phyloP scores from a whole-genome alignment of 2,113 vertebrate species.

The Siniperca chuatsi region DNA sequence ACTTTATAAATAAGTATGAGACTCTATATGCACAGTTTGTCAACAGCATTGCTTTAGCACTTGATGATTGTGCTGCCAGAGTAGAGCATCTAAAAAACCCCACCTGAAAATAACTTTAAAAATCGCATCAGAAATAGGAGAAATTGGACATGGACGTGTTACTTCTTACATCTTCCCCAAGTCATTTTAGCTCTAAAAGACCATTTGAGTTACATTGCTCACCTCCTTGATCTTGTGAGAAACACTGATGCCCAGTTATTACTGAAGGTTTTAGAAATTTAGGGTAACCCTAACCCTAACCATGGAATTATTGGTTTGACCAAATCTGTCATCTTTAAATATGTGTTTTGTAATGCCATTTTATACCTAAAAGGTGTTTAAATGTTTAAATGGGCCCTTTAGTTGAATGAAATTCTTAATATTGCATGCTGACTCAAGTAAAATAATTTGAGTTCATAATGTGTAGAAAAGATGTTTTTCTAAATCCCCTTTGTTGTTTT shows the following conservation, averaged over 20 bases:
- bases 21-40: neutral
- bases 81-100: neutral
- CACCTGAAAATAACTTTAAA: neutral
- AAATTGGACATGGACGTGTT: neutral
- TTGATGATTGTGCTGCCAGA: neutral
- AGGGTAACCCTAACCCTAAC: neutral
- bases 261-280: neutral
- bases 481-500: constrained; percentile 6
- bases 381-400: neutral
- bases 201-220: neutral
- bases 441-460: neutral
- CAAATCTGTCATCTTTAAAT: neutral
- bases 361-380: neutral
- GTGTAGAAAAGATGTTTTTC: neutral
- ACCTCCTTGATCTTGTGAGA: neutral
- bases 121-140: too few relatives aligned
- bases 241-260: neutral
- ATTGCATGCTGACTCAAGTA: constrained; percentile 12
- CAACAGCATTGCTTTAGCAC: neutral
- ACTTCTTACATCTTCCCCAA: neutral
- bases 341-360: neutral
- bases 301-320: neutral
- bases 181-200: neutral
- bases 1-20: neutral
- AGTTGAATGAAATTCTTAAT: neutral